Conservation (phyloP, 2,797 vertebrate genomes). For the Lagodon rhomboides region DNA sequence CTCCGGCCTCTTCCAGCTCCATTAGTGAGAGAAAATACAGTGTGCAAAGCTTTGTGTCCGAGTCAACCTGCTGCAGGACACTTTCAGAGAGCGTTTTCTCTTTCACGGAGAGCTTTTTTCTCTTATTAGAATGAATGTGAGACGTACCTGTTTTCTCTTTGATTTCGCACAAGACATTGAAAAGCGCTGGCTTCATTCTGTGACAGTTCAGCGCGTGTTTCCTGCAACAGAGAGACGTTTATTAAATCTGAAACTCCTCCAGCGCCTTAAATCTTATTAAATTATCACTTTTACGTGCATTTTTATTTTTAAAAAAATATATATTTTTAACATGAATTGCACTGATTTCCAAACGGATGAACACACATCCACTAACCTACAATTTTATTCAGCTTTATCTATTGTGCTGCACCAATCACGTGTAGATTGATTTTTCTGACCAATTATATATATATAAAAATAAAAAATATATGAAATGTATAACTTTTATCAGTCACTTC, state of each 20-base stretch:
- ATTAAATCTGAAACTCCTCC: not conserved
- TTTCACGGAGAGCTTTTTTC: too few relatives aligned
- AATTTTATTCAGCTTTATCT: not conserved
- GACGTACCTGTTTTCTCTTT: constrained; percentile 98
- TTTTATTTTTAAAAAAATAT: not conserved
- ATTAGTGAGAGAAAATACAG: constrained; percentile 6
- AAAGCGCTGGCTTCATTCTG: constrained; percentile 99
- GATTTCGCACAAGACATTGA: constrained; percentile 98
- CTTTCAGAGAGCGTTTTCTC: too few relatives aligned
- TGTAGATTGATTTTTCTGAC: not conserved
- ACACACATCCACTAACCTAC: not conserved
- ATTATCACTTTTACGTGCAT: not conserved
- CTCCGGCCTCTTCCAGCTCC: too few relatives aligned
- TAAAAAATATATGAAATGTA: not conserved
- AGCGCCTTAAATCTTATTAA: too few relatives aligned
- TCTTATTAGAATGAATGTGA: not conserved
- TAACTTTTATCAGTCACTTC: not conserved
- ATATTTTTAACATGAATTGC: too few relatives aligned
- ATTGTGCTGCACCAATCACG: not conserved
- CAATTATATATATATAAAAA: not conserved
- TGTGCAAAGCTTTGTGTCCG: not conserved
- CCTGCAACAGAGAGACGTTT: constrained; percentile 84
- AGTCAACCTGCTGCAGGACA: not conserved
- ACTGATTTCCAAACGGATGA: too few relatives aligned
- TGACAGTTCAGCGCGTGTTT: constrained; percentile 99